Evolutionary conservation across 2,113 vertebrate species (phyloP).

Genomic region (Osmerus mordax): DNA sequence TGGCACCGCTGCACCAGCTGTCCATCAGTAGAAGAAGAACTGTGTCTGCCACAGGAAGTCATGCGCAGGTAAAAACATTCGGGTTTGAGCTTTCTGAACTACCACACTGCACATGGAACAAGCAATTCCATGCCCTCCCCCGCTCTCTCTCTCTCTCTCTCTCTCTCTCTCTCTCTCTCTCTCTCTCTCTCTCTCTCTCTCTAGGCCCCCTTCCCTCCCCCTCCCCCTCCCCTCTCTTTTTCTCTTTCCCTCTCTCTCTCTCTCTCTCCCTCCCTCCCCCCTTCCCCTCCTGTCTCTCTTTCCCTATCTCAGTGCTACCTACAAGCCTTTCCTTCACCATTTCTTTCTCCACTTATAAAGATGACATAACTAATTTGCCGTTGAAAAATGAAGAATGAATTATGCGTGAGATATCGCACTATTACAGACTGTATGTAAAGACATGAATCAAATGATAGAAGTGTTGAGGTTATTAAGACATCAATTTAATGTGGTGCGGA

Average conservation of each 20-base stretch:
- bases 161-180: no score
- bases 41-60: neutral
- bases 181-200: no score
- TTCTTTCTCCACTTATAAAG: slow-evolving; percentile 1
- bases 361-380: slow-evolving; percentile 17
- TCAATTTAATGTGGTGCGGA: slow-evolving; percentile 37
- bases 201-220: no score
- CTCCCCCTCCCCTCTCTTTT: neutral
- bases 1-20: neutral
- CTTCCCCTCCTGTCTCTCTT: neutral
- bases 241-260: neutral
- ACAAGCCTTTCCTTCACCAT: neutral
- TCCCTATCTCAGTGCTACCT: neutral
- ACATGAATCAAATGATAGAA: slow-evolving; percentile 47
- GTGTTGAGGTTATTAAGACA: slow-evolving; percentile 43
- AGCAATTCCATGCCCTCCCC: no score
- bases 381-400: slow-evolving; percentile 31
- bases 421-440: slow-evolving; percentile 43
- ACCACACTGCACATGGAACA: no score
- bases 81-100: no score
- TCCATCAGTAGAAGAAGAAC: neutral
- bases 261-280: neutral
- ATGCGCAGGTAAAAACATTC: neutral
- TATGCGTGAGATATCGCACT: slow-evolving; percentile 30
- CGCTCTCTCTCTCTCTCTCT: no score